These are phyloP conservation scores for Neocrepidodera transversa DNA, from an alignment of 2,888 invertebrate genomes.

Conservation along the genomic window DNA sequence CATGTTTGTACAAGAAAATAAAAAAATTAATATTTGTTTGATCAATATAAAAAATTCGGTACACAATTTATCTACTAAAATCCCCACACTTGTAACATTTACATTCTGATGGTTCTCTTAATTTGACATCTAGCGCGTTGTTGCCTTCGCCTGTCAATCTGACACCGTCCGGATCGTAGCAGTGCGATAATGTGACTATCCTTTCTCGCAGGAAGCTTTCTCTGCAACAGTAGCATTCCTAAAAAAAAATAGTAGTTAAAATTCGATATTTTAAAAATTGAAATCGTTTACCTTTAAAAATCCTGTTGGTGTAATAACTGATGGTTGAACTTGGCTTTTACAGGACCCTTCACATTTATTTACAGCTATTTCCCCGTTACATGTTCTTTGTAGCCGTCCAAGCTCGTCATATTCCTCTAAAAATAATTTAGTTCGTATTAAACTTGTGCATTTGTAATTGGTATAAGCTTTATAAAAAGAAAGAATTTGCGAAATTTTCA, in stretches of 20 bases:
- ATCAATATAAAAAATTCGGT: no score
- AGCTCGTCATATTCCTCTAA: conserved; percentile 88
- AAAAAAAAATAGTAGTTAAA: conserved; percentile 17
- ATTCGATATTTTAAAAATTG: no score
- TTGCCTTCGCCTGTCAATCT: conserved; percentile 73
- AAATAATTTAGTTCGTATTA: no score
- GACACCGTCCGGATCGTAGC: conserved; percentile 87
- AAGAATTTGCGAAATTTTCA: no score
- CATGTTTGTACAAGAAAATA: no score
- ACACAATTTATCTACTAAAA: conserved; percentile 75
- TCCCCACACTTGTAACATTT: conserved; percentile 91
- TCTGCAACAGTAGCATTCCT: conserved; percentile 93
- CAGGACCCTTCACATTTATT: conserved; percentile 95
- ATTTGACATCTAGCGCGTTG: conserved; percentile 80
- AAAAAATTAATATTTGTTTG: no score
- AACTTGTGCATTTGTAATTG: no score
- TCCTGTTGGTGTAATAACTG: conserved; percentile 85
- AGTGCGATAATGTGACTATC: conserved; percentile 79
- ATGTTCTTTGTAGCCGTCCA: conserved; percentile 83
- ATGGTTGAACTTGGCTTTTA: conserved; percentile 90
- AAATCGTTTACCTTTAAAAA: conserved; percentile 75
- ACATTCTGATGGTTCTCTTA: conserved; percentile 88
- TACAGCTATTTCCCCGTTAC: conserved; percentile 87
- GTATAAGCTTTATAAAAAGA: no score
- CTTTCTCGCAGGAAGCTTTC: conserved; percentile 86